A percentile compares a stretch with the other conserved stretches of the same genome.
phyloP scores from a whole-genome alignment of 2,888 invertebrate species.

The Epinotia ramella region DNA sequence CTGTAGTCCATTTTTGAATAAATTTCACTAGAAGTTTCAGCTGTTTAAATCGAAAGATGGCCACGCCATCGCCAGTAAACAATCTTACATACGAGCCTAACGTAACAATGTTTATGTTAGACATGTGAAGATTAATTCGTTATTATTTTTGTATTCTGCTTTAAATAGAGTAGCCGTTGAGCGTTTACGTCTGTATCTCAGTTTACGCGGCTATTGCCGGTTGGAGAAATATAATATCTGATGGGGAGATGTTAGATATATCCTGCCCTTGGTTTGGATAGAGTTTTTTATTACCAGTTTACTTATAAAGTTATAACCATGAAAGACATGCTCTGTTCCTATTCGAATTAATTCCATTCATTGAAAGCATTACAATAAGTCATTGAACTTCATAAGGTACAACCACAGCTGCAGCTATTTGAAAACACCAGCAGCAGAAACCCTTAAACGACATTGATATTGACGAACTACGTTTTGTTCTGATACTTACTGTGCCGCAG shows the following conservation, averaged over 20 bases:
- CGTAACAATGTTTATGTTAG: conserved; percentile 31
- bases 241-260: conserved; percentile 1
- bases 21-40: not conserved
- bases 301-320: conserved; percentile 5
- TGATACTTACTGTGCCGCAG: not conserved
- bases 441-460: not conserved
- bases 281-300: conserved; percentile 1
- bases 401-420: not conserved
- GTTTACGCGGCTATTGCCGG: conserved; percentile 11
- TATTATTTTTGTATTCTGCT: conserved; percentile 37
- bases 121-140: conserved; percentile 20
- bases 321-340: not conserved
- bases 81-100: conserved; percentile 8
- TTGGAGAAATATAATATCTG: conserved; percentile 4
- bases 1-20: not conserved
- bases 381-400: not conserved
- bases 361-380: not conserved
- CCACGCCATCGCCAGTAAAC: not conserved
- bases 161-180: conserved; percentile 35
- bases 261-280: conserved; percentile 5
- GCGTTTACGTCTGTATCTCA: conserved; percentile 27
- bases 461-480: not conserved
- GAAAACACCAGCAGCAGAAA: conserved; percentile 4
- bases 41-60: not conserved
- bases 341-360: not conserved